Evolutionary conservation across 2,888 invertebrate genomes (phyloP).

Genomic region (Rhaphigaster nebulosa): DNA sequence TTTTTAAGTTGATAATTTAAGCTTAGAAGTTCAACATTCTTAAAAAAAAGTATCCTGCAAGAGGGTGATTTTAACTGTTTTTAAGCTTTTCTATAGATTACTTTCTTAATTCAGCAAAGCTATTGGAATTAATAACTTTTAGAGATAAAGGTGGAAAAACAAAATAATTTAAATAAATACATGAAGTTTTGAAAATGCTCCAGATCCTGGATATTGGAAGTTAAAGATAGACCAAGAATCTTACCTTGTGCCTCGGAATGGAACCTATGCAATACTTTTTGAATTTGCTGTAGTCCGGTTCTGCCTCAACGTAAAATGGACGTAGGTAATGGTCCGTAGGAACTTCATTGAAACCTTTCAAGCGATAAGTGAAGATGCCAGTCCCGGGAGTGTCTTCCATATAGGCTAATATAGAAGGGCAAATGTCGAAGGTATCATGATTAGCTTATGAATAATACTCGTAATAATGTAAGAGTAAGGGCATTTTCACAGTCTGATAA

Average conservation of each 20-base stretch:
- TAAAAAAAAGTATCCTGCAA: too few species aligned
- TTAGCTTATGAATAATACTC: not conserved
- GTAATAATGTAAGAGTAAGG: not conserved
- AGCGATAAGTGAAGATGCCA: conserved; percentile 91
- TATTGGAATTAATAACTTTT: too few species aligned
- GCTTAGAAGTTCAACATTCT: too few species aligned
- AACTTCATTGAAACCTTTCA: conserved; percentile 85
- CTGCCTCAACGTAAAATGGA: conserved; percentile 81
- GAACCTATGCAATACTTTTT: conserved; percentile 73
- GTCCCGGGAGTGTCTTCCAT: conserved; percentile 88
- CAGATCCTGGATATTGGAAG: not conserved
- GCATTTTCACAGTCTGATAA: too few species aligned
- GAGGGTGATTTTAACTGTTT: too few species aligned
- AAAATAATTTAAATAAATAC: too few species aligned
- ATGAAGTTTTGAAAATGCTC: too few species aligned
- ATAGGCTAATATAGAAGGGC: conserved; percentile 78
- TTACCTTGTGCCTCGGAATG: conserved; percentile 66
- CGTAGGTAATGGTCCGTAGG: conserved; percentile 94
- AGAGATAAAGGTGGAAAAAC: too few species aligned
- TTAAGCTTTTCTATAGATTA: too few species aligned
- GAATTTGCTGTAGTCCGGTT: conserved; percentile 72
- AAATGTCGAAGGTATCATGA: not conserved
- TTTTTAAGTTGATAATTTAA: too few species aligned
- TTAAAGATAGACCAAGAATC: not conserved
- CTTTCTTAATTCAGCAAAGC: too few species aligned